Percentiles rank a stretch among this genome's conserved stretches.
phyloP scores from a whole-genome alignment of 2,113 vertebrate species.

The Chascanopsetta lugubris region DNA sequence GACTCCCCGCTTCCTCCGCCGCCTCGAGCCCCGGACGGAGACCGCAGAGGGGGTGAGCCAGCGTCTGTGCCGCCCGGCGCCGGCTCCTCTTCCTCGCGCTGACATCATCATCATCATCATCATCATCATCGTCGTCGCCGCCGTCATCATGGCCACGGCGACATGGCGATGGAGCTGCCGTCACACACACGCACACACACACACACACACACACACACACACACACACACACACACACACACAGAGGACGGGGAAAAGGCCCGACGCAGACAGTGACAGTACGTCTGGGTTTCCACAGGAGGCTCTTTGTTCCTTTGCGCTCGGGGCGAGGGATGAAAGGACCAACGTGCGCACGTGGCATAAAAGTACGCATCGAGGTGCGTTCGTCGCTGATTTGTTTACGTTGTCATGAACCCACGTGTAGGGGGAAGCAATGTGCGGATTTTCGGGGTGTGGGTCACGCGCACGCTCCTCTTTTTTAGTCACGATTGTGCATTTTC shows the following conservation, averaged over 20 bases:
- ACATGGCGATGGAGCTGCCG: slow-evolving; percentile 5
- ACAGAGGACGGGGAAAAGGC: slow-evolving; percentile 4
- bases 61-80: slow-evolving; percentile 62
- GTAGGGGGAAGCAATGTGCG: not conserved
- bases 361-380: too few relatives aligned
- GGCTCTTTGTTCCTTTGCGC: too few relatives aligned
- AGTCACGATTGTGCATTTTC: not conserved
- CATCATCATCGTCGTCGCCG: slow-evolving; percentile 1
- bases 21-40: slow-evolving; percentile 37
- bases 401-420: too few relatives aligned
- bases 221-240: too few relatives aligned
- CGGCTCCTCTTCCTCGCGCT: slow-evolving; percentile 56
- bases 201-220: too few relatives aligned
- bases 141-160: slow-evolving; percentile 20
- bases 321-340: not conserved
- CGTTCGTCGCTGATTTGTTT: too few relatives aligned
- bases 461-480: too few relatives aligned
- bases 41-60: too few relatives aligned
- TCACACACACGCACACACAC: too few relatives aligned
- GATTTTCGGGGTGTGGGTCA: too few relatives aligned
- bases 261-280: slow-evolving; percentile 11
- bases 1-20: slow-evolving; percentile 61
- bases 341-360: not conserved
- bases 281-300: slow-evolving; percentile 39
- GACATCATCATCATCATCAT: slow-evolving; percentile 27